A percentile compares a stretch with the other conserved stretches of the same genome.
phyloP scores from a whole-genome alignment of 2,113 vertebrate genomes.

The Anguilla japonica region DNA sequence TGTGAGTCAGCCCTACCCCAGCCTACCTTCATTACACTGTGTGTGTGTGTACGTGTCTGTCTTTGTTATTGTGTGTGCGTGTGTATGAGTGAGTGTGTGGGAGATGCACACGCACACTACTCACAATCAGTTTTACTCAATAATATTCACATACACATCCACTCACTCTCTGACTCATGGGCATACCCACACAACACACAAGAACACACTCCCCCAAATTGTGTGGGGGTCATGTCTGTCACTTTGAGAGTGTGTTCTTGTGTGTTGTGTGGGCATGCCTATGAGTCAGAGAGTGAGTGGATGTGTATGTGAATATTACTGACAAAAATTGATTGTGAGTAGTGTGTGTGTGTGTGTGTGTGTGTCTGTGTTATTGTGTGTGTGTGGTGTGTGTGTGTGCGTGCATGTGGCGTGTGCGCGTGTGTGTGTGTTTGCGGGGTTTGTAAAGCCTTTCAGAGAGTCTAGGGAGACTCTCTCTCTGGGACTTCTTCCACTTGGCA shows the following conservation, averaged over 20 bases:
- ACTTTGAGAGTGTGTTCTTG: no score
- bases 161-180: no score
- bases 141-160: not conserved
- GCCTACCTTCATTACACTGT: no score
- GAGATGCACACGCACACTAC: not conserved
- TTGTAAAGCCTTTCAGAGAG: not conserved
- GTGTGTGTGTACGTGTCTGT: no score
- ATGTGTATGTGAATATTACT: not conserved
- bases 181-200: no score
- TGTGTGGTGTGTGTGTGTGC: not conserved
- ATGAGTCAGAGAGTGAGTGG: no score
- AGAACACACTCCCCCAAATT: no score
- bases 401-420: not conserved
- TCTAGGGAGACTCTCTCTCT: not conserved
- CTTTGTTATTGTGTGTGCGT: no score
- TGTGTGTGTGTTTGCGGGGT: not conserved
- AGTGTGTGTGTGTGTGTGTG: not conserved
- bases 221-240: no score
- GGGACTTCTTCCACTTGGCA: conserved; percentile 4
- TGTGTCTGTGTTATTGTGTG: not conserved
- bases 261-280: no score
- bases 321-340: not conserved
- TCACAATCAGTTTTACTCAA: not conserved
- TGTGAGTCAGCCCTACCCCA: no score
- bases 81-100: no score